Evolutionary conservation across 2,888 invertebrate genomes (phyloP).

Genomic region (Hartigia nigra): DNA sequence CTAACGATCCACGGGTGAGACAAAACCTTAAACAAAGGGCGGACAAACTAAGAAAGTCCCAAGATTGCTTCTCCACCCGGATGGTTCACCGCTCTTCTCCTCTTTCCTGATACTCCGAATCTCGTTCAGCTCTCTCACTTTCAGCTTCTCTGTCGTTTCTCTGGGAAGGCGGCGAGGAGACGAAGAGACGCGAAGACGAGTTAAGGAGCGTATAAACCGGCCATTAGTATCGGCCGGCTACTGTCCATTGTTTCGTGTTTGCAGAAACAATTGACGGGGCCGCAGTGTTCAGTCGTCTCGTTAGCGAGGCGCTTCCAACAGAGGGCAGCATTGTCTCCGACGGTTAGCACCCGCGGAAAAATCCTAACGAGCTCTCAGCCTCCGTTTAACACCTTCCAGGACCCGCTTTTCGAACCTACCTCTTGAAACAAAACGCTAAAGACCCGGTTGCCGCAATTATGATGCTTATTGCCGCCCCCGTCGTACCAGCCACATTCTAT

Average conservation of each 20-base stretch:
- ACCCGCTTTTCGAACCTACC: constrained; percentile 23
- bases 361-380: constrained; percentile 62
- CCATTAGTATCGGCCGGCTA: constrained; percentile 61
- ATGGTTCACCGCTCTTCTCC: constrained; percentile 15
- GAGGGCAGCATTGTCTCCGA: constrained; percentile 54
- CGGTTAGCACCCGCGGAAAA: constrained; percentile 64
- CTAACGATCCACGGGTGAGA: constrained; percentile 2
- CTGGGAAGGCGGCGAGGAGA: constrained; percentile 4
- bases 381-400: constrained; percentile 40
- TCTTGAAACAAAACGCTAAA: constrained; percentile 26
- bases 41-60: constrained; percentile 4
- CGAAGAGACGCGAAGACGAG: constrained; percentile 23
- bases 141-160: constrained; percentile 1
- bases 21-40: constrained; percentile 6
- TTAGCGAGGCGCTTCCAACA: constrained; percentile 44
- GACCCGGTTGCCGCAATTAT: constrained; percentile 21
- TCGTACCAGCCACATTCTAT: not conserved
- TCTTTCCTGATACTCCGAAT: constrained; percentile 18
- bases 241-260: constrained; percentile 64
- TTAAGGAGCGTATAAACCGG: constrained; percentile 61
- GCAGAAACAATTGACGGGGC: constrained; percentile 60
- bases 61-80: constrained; percentile 1
- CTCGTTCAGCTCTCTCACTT: not conserved
- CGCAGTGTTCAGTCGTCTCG: constrained; percentile 45
- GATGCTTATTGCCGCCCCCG: constrained; percentile 19